These are phyloP conservation scores for Pseudomyrmex cubaensis DNA, from an alignment of 1,140 invertebrate genomes.

Conservation along the genomic window DNA sequence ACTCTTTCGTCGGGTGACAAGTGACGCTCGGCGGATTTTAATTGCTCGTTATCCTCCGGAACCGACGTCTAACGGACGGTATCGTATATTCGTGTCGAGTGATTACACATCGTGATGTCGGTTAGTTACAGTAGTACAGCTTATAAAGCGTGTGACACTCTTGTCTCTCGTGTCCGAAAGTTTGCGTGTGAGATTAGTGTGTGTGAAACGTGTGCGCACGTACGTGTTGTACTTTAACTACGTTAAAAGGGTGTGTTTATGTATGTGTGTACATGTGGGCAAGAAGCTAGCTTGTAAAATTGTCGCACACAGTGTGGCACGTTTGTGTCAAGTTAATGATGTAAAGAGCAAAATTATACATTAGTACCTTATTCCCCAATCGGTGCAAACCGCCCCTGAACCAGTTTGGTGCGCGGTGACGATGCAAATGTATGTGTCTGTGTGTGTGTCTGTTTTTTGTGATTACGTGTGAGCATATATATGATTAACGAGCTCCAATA, in stretches of 20 bases:
- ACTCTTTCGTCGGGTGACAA: slow-evolving; percentile 35
- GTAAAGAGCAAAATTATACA: slow-evolving; percentile 42
- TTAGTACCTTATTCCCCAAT: slow-evolving; percentile 29
- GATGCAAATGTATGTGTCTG: slow-evolving; percentile 20
- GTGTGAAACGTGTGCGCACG: slow-evolving; percentile 46
- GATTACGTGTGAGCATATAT: slow-evolving; percentile 53
- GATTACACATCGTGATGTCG: slow-evolving; percentile 35
- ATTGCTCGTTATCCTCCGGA: slow-evolving; percentile 42
- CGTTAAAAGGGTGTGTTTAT: slow-evolving; percentile 23
- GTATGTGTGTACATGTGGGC: not conserved
- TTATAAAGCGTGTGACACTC: slow-evolving; percentile 64
- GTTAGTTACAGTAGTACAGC: slow-evolving; percentile 59
- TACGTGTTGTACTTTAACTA: slow-evolving; percentile 48
- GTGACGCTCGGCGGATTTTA: slow-evolving; percentile 40
- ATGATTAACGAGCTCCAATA: slow-evolving; percentile 21
- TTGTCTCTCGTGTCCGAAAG: slow-evolving; percentile 14
- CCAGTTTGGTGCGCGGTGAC: slow-evolving; percentile 43
- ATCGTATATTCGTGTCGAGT: slow-evolving; percentile 12
- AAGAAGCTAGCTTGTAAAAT: slow-evolving; percentile 63
- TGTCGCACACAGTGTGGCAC: slow-evolving; percentile 36
- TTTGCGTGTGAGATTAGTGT: slow-evolving; percentile 20
- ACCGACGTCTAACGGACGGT: slow-evolving; percentile 46
- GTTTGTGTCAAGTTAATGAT: slow-evolving; percentile 3
- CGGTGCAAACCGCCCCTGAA: slow-evolving; percentile 56
- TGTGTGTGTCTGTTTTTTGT: not conserved